Base-by-base conservation (phyloP, 2,797 vertebrate species). In the Peromyscus eremicus region DNA sequence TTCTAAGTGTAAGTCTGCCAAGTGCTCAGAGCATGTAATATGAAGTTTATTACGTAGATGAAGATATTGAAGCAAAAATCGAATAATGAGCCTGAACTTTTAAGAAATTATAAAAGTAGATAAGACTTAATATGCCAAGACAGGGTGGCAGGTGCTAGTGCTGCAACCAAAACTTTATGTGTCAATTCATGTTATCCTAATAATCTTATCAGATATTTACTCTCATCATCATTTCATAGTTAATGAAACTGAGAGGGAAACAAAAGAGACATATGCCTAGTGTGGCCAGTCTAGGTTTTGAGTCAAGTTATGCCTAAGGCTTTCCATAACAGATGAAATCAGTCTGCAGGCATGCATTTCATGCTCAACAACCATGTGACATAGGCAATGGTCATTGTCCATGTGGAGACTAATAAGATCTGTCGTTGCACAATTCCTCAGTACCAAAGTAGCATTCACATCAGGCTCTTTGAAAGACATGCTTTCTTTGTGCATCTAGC, bases 161-260 rank as follows among this genome's bases (percentile, higher is more conserved):
- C 57, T 79, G 46, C 52, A 29, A 64, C 89, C 57, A 75, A 70
- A 62, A 34, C 40, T 75, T 93, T 68, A 70, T 14, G 34, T 85
- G 87, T 77, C 68, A 89, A 73, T 86, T 95, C 14, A 23, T 85
- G 89, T 79, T 91, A 19, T 89, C 34, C 82, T 52, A 34, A 84
- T 6, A 76, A 57, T 57, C 11, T 70, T 91, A 10, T 77, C 16
- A 55, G 71, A 19, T 11, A 43, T 2, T 79, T 29, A 75, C 29
- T 76, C 11, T 83, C 25, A 37, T 52, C 29, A 86, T 89, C 66
- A 57, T 75, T 85, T 85, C 49, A 94, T 17, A 85, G 46, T 27
- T 94, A 16, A 87, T 40, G 64, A 85, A 94, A 93, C 25, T 9
- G 5, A 87, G 32, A 27, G 10, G 87, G 25, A 86, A 83, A 86